These are phyloP conservation scores for Hermaeophaga mercurialis DNA, from an alignment of 2,888 invertebrate genomes.

Conservation along the genomic window DNA sequence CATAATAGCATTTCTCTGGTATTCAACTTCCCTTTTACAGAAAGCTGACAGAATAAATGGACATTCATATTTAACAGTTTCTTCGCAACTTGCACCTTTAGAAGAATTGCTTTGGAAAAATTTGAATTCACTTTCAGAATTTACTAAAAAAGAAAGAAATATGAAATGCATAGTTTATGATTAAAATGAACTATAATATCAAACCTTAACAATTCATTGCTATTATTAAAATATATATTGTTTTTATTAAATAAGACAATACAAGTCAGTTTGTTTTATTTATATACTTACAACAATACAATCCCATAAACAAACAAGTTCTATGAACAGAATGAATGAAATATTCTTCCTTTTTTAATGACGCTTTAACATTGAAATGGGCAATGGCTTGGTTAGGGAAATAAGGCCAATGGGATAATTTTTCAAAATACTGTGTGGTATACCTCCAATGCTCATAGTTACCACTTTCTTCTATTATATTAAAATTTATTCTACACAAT, in stretches of 20 bases:
- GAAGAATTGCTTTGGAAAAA: conserved; percentile 55
- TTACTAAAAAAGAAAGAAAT: conserved; percentile 59
- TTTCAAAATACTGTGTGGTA: conserved; percentile 67
- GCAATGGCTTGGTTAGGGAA: conserved; percentile 64
- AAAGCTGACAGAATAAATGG: conserved; percentile 63
- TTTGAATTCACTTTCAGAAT: conserved; percentile 66
- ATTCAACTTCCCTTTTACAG: conserved; percentile 64
- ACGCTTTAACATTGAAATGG: conserved; percentile 63
- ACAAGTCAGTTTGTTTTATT: conserved; percentile 8
- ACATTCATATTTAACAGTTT: conserved; percentile 67
- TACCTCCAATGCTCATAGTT: conserved; percentile 74
- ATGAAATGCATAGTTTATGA: neutral
- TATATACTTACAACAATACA: conserved; percentile 65
- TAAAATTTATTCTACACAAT: conserved; percentile 64
- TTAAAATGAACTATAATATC: no score
- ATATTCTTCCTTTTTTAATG: conserved; percentile 58
- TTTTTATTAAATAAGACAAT: no score
- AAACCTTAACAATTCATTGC: no score
- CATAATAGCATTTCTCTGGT: conserved; percentile 53
- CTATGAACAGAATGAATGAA: conserved; percentile 66
- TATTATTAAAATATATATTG: no score
- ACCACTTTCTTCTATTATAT: conserved; percentile 67
- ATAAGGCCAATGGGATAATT: conserved; percentile 68
- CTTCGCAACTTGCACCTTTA: conserved; percentile 60
- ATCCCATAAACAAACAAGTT: conserved; percentile 65